A percentile compares a stretch with the other conserved stretches of the same genome.
Evolutionary conservation across 2,888 invertebrate genomes (phyloP).

Genomic region (Hymenopus coronatus): DNA sequence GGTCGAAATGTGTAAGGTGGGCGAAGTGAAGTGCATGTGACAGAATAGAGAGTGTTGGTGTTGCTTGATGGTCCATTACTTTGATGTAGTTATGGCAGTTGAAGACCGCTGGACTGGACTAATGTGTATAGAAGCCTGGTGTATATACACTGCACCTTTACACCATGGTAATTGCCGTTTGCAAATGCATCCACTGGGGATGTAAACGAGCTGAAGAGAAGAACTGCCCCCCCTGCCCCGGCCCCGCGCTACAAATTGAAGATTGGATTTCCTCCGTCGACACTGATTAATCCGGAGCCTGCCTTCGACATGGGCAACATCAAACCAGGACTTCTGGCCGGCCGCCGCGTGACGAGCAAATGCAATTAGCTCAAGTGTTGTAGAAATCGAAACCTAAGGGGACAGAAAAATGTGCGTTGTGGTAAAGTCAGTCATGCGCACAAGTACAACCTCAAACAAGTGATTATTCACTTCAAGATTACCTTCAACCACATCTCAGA

Average conservation of each 20-base stretch:
- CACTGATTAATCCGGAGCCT: conserved; percentile 11
- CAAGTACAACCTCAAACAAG: not conserved
- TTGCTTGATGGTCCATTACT: not conserved
- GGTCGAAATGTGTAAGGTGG: too few relatives aligned
- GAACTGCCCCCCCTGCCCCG: not conserved
- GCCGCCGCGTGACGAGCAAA: not conserved
- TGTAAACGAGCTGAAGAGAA: not conserved
- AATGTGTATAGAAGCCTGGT: not conserved
- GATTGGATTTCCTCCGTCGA: conserved; percentile 14
- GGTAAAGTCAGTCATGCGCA: not conserved
- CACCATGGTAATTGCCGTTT: conserved; percentile 12
- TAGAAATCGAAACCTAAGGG: not conserved
- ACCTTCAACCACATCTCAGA: too few relatives aligned
- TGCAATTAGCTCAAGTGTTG: conserved; percentile 6
- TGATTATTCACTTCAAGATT: not conserved
- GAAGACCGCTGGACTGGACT: not conserved
- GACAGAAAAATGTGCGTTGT: not conserved
- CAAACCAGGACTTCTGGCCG: not conserved
- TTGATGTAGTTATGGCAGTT: not conserved
- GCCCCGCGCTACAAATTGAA: conserved; percentile 13
- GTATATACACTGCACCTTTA: not conserved
- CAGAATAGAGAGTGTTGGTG: too few relatives aligned
- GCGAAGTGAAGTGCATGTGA: too few relatives aligned
- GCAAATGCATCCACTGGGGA: conserved; percentile 11
- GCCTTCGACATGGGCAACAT: not conserved